Conservation (phyloP, 2,888 invertebrate species). For the Helleia helle region DNA sequence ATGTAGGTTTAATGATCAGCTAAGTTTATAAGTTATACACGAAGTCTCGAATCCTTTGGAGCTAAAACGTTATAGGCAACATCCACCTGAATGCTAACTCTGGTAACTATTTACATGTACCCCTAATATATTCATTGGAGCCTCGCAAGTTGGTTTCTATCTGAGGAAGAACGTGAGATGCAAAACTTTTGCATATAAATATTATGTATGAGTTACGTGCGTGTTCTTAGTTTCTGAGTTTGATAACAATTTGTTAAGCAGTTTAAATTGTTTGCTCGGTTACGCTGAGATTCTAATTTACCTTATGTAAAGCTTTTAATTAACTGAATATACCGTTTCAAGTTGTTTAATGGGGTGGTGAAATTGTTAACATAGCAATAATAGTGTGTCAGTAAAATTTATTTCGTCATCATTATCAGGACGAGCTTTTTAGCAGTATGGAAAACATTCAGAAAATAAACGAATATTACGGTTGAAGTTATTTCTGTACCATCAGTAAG, state of each 20-base stretch:
- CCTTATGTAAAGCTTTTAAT: not conserved
- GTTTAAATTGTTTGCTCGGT: constrained; percentile 4
- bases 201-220: constrained; percentile 21
- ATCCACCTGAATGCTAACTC: constrained; percentile 45
- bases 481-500: too few species aligned
- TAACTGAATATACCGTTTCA: not conserved
- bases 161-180: constrained; percentile 35
- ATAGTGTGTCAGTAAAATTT: too few species aligned
- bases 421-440: too few species aligned
- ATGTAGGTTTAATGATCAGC: not conserved
- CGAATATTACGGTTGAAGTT: too few species aligned
- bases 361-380: too few species aligned
- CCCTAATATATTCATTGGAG: constrained; percentile 59
- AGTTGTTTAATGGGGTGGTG: too few species aligned
- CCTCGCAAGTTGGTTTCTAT: constrained; percentile 36
- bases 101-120: constrained; percentile 31
- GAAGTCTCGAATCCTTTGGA: not conserved
- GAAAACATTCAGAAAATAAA: too few species aligned
- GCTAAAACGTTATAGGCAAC: not conserved
- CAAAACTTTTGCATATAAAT: constrained; percentile 34
- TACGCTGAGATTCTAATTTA: not conserved
- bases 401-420: too few species aligned
- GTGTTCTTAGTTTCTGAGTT: constrained; percentile 12
- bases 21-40: not conserved
- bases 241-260: constrained; percentile 10